Evolutionary conservation across 2,113 vertebrate genomes (phyloP).

Genomic region (Trogon surrucura): DNA sequence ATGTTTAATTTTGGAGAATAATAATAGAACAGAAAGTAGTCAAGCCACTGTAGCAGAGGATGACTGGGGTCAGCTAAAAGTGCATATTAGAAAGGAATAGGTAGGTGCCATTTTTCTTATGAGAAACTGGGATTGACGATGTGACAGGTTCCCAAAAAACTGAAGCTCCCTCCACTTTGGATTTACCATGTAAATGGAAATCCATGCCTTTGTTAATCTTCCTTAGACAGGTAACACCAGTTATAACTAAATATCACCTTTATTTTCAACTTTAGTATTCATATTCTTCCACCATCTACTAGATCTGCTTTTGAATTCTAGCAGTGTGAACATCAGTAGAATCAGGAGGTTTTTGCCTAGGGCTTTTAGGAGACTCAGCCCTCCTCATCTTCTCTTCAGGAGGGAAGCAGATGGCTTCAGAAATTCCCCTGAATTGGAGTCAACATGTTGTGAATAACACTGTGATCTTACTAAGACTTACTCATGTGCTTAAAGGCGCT

Average conservation of each 20-base stretch:
- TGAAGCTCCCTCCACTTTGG: background rate
- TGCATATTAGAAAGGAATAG: background rate
- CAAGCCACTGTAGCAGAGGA: background rate
- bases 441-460: background rate
- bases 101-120: background rate
- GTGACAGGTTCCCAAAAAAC: background rate
- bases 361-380: background rate
- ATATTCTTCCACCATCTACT: background rate
- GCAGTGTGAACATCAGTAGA: background rate
- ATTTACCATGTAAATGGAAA: background rate
- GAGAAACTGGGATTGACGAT: background rate
- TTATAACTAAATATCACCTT: background rate
- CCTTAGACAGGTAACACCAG: background rate
- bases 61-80: fast-evolving
- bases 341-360: background rate
- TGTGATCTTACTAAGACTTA: background rate
- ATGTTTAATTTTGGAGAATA: background rate
- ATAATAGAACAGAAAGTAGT: background rate
- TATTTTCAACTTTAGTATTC: background rate
- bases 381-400: background rate
- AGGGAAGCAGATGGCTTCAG: background rate
- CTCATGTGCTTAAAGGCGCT: background rate
- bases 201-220: background rate
- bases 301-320: background rate
- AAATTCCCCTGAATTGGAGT: background rate